A percentile compares a stretch with the other conserved stretches of the same genome.
Conservation (phyloP, 2,888 invertebrate species). For the Dryocosmus kuriphilus region DNA sequence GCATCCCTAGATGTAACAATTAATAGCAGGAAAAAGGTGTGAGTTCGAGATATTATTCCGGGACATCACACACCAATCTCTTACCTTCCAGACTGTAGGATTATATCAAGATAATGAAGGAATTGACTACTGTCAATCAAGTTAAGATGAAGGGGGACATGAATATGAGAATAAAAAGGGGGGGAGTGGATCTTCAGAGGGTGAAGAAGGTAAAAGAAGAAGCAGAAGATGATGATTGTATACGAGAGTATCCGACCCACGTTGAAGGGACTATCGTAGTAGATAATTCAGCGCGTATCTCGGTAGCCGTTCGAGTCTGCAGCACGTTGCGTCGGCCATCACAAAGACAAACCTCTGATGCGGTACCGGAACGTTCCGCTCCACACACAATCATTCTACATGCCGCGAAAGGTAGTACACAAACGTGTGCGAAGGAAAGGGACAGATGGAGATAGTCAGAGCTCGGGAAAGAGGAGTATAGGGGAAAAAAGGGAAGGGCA, state of each 20-base stretch:
- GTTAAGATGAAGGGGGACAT: background rate
- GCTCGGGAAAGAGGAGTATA: constrained; percentile 50
- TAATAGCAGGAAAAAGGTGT: no score
- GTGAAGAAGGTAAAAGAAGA: constrained; percentile 48
- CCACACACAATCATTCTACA: constrained; percentile 72
- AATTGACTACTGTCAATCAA: constrained; percentile 12
- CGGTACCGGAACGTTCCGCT: constrained; percentile 70
- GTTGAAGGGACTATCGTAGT: constrained; percentile 71
- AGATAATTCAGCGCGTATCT: constrained; percentile 77
- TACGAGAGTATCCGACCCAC: constrained; percentile 63
- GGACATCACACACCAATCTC: no score
- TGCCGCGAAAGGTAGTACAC: constrained; percentile 58
- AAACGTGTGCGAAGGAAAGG: constrained; percentile 54
- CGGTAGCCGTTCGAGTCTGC: constrained; percentile 73
- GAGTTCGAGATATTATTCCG: no score
- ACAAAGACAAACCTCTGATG: constrained; percentile 75
- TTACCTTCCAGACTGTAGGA: no score
- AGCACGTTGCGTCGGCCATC: constrained; percentile 72
- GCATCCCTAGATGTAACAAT: no score
- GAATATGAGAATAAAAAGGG: constrained; percentile 30
- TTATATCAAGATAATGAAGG: background rate
- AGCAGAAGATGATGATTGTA: constrained; percentile 57
- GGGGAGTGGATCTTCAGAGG: constrained; percentile 56
- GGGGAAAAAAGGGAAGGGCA: constrained; percentile 52
- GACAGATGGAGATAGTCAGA: constrained; percentile 48